Conservation (phyloP, 2,888 invertebrate species). For the Dynastes hyllus region DNA sequence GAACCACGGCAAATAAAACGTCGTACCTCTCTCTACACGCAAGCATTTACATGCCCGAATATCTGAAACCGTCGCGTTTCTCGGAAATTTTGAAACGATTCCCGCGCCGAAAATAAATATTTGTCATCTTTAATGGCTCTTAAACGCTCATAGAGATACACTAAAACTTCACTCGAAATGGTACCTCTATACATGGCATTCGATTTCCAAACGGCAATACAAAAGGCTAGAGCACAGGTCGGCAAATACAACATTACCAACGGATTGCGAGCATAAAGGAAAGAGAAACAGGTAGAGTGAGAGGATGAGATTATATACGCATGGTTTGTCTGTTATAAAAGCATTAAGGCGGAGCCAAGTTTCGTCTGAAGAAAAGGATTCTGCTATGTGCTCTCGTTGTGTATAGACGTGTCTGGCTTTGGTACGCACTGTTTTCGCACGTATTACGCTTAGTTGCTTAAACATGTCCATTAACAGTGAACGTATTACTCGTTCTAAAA, state of each 20-base stretch:
- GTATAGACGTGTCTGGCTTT: too few species aligned
- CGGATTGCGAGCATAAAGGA: too few species aligned
- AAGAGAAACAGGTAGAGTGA: too few species aligned
- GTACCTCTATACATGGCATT: background rate
- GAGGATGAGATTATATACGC: too few species aligned
- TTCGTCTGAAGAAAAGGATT: too few species aligned
- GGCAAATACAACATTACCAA: background rate
- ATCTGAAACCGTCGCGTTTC: constrained; percentile 22
- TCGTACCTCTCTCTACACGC: background rate
- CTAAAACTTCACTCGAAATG: constrained; percentile 30
- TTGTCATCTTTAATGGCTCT: constrained; percentile 46
- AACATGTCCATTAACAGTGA: too few species aligned
- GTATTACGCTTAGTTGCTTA: too few species aligned
- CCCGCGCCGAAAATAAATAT: constrained; percentile 43
- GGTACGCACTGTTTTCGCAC: too few species aligned
- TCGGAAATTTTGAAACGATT: constrained; percentile 39
- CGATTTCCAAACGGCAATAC: constrained; percentile 28
- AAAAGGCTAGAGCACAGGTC: background rate
- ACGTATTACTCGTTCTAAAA: too few species aligned
- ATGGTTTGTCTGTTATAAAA: too few species aligned
- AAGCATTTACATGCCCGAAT: background rate
- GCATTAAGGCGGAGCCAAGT: too few species aligned
- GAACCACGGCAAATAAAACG: constrained; percentile 24
- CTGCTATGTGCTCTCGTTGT: too few species aligned
- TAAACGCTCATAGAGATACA: constrained; percentile 36